Evolutionary conservation across 1,140 invertebrate species (phyloP), one percentile per base, ranked within the genome.

Genomic region (Ceratosolen solmsi): DNA sequence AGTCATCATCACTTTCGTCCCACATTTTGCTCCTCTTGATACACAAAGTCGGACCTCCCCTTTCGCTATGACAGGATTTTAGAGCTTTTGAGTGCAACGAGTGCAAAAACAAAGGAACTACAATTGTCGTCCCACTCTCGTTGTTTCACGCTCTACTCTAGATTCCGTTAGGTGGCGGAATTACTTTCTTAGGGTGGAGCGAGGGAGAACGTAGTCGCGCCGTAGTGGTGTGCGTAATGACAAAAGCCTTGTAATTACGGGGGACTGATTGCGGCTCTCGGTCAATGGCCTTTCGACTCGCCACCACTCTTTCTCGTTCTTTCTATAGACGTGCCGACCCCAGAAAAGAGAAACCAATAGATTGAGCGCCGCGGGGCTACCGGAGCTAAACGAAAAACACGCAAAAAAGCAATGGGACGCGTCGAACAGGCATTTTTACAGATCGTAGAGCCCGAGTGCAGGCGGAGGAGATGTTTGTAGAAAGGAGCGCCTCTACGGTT

Each of bases 141-240:
- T 79, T 72, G 27, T 80, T 63, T 36, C 84, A 80, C 74, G 84
- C 68, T 85, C 86, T 88, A 88, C 86, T 85, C 87, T 63, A 87
- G 84, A 85, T 87, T 82, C 87, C 86, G 87, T 88, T 88, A 87
- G 2, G 54, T 41, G 25, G 46, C 0, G 38, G 65, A 70, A 38
- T 41, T 17, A 20, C 13, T 41, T n/a, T 41, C 38, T 25, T 41
- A 33, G 65, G n/a, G n/a, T n/a, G n/a, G n/a, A n/a, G 22, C 27
- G 36, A 25, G 15, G 65, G 60, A 17, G 5, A 20, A 2, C 30
- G 17, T 27, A 27, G 4, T 60, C 56, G 56, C 56, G 25, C 56
- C 25, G n/a, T 46, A 46, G 25, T 60, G n/a, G 33, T 17, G 3
- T 20, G 38, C 33, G 65, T 15, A 25, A 70, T 46, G 65, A 70